Percentiles rank a stretch among this genome's conserved stretches.
These are phyloP conservation scores for Pandemis corylana DNA, from an alignment of 2,888 invertebrate species.

Conservation along the genomic window DNA sequence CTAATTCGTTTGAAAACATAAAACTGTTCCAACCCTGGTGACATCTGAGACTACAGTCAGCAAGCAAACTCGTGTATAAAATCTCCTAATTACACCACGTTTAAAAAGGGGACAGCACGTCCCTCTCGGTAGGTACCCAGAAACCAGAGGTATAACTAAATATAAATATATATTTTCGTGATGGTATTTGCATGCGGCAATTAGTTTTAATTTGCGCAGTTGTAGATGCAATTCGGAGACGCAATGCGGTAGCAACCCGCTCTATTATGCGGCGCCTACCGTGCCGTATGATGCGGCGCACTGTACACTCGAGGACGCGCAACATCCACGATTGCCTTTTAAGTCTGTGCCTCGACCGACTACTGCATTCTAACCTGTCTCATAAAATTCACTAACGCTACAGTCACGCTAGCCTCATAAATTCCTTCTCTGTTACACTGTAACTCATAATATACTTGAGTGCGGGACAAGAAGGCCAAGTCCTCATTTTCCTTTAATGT, in stretches of 20 bases:
- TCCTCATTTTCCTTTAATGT: background rate
- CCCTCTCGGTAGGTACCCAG: background rate
- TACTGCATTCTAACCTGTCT: background rate
- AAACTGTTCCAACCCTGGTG: too few species aligned
- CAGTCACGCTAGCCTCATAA: constrained; percentile 6
- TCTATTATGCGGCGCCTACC: constrained; percentile 31
- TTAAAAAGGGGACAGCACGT: background rate
- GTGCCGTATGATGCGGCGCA: constrained; percentile 13
- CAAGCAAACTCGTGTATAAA: background rate
- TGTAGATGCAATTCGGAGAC: constrained; percentile 38
- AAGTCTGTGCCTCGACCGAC: background rate
- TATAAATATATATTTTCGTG: background rate
- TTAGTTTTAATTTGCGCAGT: constrained; percentile 39
- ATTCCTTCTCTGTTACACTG: background rate
- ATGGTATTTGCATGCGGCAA: constrained; percentile 23
- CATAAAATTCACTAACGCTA: background rate
- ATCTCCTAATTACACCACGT: background rate
- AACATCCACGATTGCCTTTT: background rate
- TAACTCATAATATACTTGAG: background rate
- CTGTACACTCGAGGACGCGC: constrained; percentile 7
- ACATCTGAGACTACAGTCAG: background rate
- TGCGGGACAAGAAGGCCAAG: background rate
- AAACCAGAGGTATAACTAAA: background rate
- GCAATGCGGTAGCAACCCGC: constrained; percentile 37
- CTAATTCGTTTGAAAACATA: too few species aligned